Evolutionary conservation across 2,113 vertebrate genomes (phyloP).

Genomic region (Thomomys bottae): DNA sequence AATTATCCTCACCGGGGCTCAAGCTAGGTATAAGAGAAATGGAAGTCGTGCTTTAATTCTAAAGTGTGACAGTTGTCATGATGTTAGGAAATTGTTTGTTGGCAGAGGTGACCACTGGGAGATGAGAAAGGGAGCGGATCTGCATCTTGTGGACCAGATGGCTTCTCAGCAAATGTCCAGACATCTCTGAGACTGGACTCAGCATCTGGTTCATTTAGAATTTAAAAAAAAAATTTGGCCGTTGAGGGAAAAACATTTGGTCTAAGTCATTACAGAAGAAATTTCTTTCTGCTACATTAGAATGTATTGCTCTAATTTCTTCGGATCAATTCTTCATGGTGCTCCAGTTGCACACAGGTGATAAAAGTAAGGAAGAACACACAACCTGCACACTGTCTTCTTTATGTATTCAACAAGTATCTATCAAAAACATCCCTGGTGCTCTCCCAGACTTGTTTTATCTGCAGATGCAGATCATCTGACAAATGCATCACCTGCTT

Average conservation of each 20-base stretch:
- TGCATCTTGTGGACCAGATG: background rate
- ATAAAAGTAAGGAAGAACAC: background rate
- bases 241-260: conserved; percentile 11
- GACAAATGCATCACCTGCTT: background rate
- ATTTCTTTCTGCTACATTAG: conserved; percentile 26
- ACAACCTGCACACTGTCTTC: background rate
- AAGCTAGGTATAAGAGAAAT: background rate
- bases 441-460: background rate
- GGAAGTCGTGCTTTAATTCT: background rate
- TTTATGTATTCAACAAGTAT: background rate
- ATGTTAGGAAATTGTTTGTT: background rate
- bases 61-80: background rate
- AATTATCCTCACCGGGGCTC: background rate
- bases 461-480: background rate
- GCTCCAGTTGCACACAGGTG: background rate
- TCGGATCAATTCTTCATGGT: background rate
- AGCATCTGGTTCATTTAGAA: background rate
- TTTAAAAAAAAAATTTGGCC: background rate
- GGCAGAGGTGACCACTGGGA: background rate
- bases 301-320: background rate
- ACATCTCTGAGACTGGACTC: background rate
- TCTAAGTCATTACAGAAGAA: background rate
- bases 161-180: background rate
- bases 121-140: background rate
- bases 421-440: background rate